Conservation (phyloP, 2,797 vertebrate species). For the Enteromius paludinosus region DNA sequence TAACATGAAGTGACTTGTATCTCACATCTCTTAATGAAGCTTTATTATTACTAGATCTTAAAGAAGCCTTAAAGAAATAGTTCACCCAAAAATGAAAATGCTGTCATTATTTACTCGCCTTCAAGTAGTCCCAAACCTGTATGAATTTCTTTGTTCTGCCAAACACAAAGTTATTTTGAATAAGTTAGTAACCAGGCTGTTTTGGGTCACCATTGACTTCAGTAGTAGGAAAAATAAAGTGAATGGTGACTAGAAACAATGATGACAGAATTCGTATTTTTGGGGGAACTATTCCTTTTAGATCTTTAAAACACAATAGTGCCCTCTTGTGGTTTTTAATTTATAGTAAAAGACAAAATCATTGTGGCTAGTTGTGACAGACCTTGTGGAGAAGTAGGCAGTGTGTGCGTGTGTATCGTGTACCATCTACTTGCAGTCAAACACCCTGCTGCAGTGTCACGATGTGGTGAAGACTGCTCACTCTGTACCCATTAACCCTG, state of each 20-base stretch:
- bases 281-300: too few relatives aligned
- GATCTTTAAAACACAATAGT: background rate
- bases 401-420: background rate
- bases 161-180: too few relatives aligned
- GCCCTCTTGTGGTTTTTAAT: constrained; percentile 26
- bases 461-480: background rate
- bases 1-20: background rate
- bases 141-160: too few relatives aligned
- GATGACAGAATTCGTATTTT: too few relatives aligned
- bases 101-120: too few relatives aligned
- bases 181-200: too few relatives aligned
- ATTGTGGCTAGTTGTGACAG: background rate
- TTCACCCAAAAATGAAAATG: too few relatives aligned
- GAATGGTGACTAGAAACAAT: too few relatives aligned
- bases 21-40: background rate
- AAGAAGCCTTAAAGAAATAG: background rate
- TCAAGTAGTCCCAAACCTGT: too few relatives aligned
- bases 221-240: too few relatives aligned
- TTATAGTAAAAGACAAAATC: background rate
- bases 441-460: background rate
- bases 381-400: background rate
- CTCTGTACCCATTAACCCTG: background rate
- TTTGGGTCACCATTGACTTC: too few relatives aligned
- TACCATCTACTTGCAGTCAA: background rate
- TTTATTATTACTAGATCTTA: background rate